phyloP scores from a whole-genome alignment of 2,113 vertebrate species.

The Chaetodon auriga region DNA sequence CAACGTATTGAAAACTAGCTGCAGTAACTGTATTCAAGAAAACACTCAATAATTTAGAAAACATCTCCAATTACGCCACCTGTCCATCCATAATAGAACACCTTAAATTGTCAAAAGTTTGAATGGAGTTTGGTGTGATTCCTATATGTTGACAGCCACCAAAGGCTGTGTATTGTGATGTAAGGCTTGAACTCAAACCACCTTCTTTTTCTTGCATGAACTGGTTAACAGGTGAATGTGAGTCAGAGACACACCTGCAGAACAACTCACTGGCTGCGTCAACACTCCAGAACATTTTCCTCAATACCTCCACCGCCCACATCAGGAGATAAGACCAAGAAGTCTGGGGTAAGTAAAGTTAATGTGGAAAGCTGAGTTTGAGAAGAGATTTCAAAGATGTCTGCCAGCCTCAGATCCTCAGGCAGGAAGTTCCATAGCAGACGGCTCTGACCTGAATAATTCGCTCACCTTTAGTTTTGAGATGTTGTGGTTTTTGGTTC shows the following conservation, averaged over 20 bases:
- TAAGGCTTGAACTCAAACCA: not conserved
- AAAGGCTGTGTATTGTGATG: too few relatives aligned
- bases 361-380: too few relatives aligned
- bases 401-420: too few relatives aligned
- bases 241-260: slow-evolving; percentile 41
- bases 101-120: not conserved
- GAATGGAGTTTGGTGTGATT: not conserved
- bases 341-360: slow-evolving; percentile 69
- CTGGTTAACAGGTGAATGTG: slow-evolving; percentile 43
- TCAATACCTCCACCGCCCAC: slow-evolving; percentile 72
- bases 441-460: too few relatives aligned
- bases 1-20: too few relatives aligned
- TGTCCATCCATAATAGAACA: not conserved
- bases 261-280: slow-evolving; percentile 21
- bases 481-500: too few relatives aligned
- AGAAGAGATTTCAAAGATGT: too few relatives aligned
- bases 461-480: too few relatives aligned
- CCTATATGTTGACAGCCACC: too few relatives aligned
- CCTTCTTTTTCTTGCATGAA: slow-evolving; percentile 41
- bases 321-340: slow-evolving; percentile 50
- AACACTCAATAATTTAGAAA: not conserved
- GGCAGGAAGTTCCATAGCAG: too few relatives aligned
- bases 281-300: slow-evolving; percentile 53
- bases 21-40: too few relatives aligned
- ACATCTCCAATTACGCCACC: not conserved